phyloP scores from a whole-genome alignment of 1,140 invertebrate species.

The Pomacea maculata region DNA sequence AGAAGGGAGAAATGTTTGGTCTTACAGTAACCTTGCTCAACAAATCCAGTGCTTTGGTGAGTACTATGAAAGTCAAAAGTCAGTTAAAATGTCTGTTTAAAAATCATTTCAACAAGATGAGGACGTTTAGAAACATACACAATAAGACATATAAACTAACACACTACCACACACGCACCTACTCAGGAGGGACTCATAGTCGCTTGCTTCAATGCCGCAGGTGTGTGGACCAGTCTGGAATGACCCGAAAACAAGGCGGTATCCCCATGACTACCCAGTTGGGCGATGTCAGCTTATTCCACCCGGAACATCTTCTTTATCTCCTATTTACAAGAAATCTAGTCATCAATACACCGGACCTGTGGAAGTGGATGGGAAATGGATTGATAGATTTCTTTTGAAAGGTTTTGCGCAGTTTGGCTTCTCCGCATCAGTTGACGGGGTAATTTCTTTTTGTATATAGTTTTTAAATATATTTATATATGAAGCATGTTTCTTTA shows the following conservation, averaged over 20 bases:
- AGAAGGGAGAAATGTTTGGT: background rate
- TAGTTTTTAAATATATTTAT: too few species aligned
- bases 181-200: too few species aligned
- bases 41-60: background rate
- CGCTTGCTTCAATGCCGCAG: background rate
- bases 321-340: background rate
- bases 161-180: too few species aligned
- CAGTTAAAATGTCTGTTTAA: background rate
- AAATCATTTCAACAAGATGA: background rate
- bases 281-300: conserved; percentile 3
- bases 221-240: conserved; percentile 4
- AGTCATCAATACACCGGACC: background rate
- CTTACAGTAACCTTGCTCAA: background rate
- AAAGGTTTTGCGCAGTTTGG: background rate
- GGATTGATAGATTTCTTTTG: background rate
- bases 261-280: background rate
- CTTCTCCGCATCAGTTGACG: background rate
- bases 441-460: background rate
- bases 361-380: background rate
- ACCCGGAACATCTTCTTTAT: background rate
- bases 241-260: background rate
- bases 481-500: too few species aligned
- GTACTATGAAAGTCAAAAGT: background rate
- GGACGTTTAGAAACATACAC: too few species aligned
- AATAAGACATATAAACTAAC: too few species aligned